A percentile compares a stretch with the other conserved stretches of the same genome.
Conservation (phyloP, 2,888 invertebrate species). For the Myathropa florea region DNA sequence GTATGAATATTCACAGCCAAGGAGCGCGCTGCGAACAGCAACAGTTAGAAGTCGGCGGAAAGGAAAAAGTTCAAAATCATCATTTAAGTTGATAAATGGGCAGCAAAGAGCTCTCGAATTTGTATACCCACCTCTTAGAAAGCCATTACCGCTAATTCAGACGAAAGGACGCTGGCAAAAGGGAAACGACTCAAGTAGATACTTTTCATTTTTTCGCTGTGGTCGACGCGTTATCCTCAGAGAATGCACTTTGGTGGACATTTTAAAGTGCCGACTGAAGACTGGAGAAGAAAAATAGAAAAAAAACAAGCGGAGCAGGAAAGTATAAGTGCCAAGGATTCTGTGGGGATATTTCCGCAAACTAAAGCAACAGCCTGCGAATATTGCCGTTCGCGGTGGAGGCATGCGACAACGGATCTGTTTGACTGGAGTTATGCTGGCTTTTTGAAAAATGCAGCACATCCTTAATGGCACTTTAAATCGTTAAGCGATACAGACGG, state of each 20-base stretch:
- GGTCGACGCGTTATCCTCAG: conserved; percentile 57
- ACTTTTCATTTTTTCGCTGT: conserved; percentile 49
- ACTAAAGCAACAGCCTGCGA: not conserved
- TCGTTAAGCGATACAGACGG: too few species aligned
- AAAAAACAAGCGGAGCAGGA: not conserved
- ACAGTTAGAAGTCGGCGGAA: conserved; percentile 26
- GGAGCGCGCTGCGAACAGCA: conserved; percentile 28
- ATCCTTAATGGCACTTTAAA: too few species aligned
- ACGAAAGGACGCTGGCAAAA: conserved; percentile 11
- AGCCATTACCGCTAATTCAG: conserved; percentile 68
- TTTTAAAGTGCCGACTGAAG: conserved; percentile 41
- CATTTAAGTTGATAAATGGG: conserved; percentile 60
- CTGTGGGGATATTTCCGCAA: not conserved
- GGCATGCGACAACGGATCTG: not conserved
- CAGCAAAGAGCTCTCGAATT: conserved; percentile 62
- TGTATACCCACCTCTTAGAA: conserved; percentile 26
- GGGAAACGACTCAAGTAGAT: conserved; percentile 43
- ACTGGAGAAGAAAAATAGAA: conserved; percentile 9
- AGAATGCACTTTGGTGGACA: conserved; percentile 44
- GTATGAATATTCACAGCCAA: not conserved
- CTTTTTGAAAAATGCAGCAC: too few species aligned
- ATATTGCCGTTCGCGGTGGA: not conserved
- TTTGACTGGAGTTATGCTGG: not conserved
- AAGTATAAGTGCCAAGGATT: not conserved
- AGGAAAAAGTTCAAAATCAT: conserved; percentile 36